Base-by-base conservation (phyloP, 2,797 vertebrate species). In the Phaenicophaeus curvirostris region DNA sequence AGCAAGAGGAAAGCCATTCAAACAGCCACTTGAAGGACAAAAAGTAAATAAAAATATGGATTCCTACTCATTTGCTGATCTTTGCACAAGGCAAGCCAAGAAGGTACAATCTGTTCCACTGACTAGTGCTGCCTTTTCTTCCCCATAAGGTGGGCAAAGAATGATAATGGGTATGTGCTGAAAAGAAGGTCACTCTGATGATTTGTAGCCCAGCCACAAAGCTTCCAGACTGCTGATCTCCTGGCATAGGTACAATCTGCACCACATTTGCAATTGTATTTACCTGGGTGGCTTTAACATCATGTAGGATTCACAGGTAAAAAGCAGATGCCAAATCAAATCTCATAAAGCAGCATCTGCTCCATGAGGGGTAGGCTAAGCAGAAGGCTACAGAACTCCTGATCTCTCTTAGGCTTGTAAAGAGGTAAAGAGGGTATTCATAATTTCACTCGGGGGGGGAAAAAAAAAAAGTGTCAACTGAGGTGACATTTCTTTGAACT, bases 271-370 rank as follows among this genome's bases (percentile, higher is more conserved):
- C 68, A 84, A 79, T 66, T 78, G 54, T 25, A 82, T 91, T 83
- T 90, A 88, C 75, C 59, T 92, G 74, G 66, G 67, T 4, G 18
- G 41, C 44, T 88, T 91, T 93, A 90, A 84, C 59, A 17, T 93
- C 44, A 59, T 76, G 87, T 66, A 69, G 27, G 51, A 79, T 16
- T 89, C 73, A 86, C 48, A 93, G 44, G 79, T 92, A 77, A 92
- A 90, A 84, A 53, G 13, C 57, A 84, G 83, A 90, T 67, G n/a
- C 39, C 73, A 37, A 86, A 82, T 61, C 44, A 67, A 91, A 90
- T 84, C 67, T 73, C 55, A 62, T 21, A 72, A 72, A 73, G 37
- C 74, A 79, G 6, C 13, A 8, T 13, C 50, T 91, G 57, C 77
- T 85, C 78, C 30, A 68, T 15, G 19, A 5, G 6, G 13, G 14